Conservation (phyloP, 2,797 vertebrate genomes). For the Coilia nasus region DNA sequence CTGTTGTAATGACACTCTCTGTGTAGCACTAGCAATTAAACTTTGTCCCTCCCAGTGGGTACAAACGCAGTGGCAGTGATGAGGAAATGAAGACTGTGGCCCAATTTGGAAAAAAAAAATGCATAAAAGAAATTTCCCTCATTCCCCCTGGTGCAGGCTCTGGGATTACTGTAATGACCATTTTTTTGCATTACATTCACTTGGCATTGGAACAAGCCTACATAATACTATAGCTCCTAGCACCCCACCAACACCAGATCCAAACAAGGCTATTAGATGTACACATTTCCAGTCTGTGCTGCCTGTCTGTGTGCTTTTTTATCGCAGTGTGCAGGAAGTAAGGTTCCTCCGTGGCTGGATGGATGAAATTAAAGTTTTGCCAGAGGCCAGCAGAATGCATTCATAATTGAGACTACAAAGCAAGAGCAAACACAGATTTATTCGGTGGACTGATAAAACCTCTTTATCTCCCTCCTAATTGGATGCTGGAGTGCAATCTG, state of each 20-base stretch:
- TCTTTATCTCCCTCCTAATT: slow-evolving; percentile 20
- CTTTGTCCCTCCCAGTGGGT: not conserved
- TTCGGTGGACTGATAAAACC: slow-evolving; percentile 35
- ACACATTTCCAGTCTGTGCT: slow-evolving; percentile 8
- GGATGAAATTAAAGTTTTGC: slow-evolving; percentile 19
- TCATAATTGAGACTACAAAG: slow-evolving; percentile 33
- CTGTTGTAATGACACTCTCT: not conserved
- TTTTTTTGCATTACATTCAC: not conserved
- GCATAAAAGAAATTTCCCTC: not conserved
- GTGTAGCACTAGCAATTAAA: not conserved
- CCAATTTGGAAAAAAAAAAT: slow-evolving; percentile 11
- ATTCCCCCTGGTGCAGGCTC: not conserved
- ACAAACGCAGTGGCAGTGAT: slow-evolving; percentile 5
- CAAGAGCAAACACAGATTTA: slow-evolving; percentile 37
- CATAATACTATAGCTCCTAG: not conserved
- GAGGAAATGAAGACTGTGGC: slow-evolving; percentile 3
- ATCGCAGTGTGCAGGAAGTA: slow-evolving; percentile 9
- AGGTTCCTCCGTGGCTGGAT: not conserved
- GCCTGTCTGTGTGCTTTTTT: slow-evolving; percentile 17
- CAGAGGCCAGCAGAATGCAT: slow-evolving; percentile 12
- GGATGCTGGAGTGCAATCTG: slow-evolving; percentile 25
- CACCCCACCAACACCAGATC: not conserved
- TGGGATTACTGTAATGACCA: not conserved
- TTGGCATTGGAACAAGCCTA: not conserved
- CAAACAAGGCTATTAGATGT: no score